Evolutionary conservation across 2,888 invertebrate species (phyloP).

Genomic region (Ornithoptera alexandrae): DNA sequence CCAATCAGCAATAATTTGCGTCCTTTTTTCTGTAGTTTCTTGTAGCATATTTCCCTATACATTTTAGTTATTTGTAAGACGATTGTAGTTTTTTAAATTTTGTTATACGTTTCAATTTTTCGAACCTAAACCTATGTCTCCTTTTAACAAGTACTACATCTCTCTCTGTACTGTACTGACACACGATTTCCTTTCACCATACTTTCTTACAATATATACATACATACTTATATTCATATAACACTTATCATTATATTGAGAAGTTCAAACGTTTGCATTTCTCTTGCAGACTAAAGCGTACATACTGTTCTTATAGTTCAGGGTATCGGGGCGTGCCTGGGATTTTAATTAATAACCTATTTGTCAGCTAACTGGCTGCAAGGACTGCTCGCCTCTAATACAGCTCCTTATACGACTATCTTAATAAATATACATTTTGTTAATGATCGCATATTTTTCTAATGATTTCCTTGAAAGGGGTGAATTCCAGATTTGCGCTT

Average conservation of each 20-base stretch:
- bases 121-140: too few relatives aligned
- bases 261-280: constrained; percentile 22
- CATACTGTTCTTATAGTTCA: not conserved
- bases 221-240: not conserved
- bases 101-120: too few relatives aligned
- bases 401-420: constrained; percentile 16
- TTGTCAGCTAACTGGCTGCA: constrained; percentile 30
- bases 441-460: constrained; percentile 9
- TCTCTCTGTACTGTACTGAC: too few relatives aligned
- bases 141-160: too few relatives aligned
- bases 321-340: constrained; percentile 43
- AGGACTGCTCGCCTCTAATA: constrained; percentile 6
- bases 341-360: constrained; percentile 50
- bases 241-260: not conserved
- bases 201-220: too few relatives aligned
- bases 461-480: constrained; percentile 25
- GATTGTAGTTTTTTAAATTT: too few relatives aligned
- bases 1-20: too few relatives aligned
- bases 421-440: constrained; percentile 19
- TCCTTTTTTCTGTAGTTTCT: too few relatives aligned
- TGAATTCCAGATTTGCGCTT: not conserved
- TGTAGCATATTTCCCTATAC: too few relatives aligned
- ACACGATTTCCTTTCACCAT: too few relatives aligned
- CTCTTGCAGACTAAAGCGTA: not conserved
- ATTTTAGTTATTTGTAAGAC: too few relatives aligned